phyloP scores from a whole-genome alignment of 2,113 vertebrate species.

The Coreoperca whiteheadi region DNA sequence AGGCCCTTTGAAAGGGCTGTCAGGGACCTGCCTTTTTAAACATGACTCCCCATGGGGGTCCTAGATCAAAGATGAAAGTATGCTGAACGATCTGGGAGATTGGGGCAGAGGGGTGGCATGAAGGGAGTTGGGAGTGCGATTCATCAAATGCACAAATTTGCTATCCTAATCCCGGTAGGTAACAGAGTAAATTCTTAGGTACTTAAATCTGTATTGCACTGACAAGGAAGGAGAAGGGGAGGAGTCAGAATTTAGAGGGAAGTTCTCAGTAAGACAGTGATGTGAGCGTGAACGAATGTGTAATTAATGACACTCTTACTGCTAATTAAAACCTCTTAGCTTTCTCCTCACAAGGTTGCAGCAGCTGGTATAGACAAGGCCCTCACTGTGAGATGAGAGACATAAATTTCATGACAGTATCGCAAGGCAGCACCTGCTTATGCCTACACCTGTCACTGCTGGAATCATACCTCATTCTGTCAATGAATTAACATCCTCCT shows the following conservation, averaged over 20 bases:
- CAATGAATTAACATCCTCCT: constrained; percentile 93
- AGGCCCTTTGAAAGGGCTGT: constrained; percentile 62
- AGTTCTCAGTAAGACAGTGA: constrained; percentile 79
- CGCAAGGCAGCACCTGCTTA: constrained; percentile 90
- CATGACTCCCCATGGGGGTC: constrained; percentile 65
- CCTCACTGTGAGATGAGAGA: constrained; percentile 84
- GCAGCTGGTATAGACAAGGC: constrained; percentile 89
- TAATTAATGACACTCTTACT: constrained; percentile 93
- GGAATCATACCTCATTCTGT: constrained; percentile 92
- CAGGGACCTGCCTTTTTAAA: constrained; percentile 70
- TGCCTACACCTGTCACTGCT: constrained; percentile 87
- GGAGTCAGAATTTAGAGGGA: constrained; percentile 72
- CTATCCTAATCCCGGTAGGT: constrained; percentile 63
- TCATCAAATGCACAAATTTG: constrained; percentile 80
- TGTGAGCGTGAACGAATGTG: constrained; percentile 77
- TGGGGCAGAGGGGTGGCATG: constrained; percentile 55
- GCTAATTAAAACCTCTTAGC: constrained; percentile 98
- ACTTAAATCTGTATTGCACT: constrained; percentile 65
- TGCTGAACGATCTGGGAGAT: constrained; percentile 60
- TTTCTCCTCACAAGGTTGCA: constrained; percentile 90
- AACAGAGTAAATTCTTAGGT: constrained; percentile 62
- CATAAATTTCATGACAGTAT: constrained; percentile 94
- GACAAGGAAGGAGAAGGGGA: constrained; percentile 66
- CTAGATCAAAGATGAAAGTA: constrained; percentile 74
- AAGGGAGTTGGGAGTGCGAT: constrained; percentile 65